Evolutionary conservation across 2,113 vertebrate species (phyloP).

Genomic region (Atrichornis clamosus): DNA sequence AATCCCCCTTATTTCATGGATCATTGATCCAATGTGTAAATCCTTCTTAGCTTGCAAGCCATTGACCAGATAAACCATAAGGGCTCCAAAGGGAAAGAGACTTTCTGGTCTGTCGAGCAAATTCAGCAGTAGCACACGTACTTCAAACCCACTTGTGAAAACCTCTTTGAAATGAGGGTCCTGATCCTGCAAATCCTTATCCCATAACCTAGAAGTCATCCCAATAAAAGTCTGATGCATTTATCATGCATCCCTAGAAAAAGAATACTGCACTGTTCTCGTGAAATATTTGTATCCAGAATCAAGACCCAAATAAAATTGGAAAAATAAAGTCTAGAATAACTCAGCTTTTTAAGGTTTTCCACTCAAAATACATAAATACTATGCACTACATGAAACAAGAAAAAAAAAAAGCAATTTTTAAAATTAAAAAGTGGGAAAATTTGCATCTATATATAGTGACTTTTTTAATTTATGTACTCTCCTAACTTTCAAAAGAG

Average conservation of each 20-base stretch:
- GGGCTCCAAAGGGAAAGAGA: constrained; percentile 48
- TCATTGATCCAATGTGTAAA: constrained; percentile 59
- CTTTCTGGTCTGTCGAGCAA: constrained; percentile 21
- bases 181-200: constrained; percentile 12
- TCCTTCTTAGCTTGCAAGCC: constrained; percentile 50
- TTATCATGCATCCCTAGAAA: neutral
- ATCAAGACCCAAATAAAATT: neutral
- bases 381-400: neutral
- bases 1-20: constrained; percentile 65
- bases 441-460: neutral
- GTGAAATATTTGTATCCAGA: neutral
- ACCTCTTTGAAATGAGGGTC: constrained; percentile 17
- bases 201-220: neutral
- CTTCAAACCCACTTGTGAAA: constrained; percentile 20
- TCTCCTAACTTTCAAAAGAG: neutral
- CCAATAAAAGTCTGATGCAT: neutral
- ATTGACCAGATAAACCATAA: constrained; percentile 60
- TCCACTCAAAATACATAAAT: neutral
- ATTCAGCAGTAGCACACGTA: constrained; percentile 32
- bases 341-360: neutral
- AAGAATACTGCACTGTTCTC: neutral
- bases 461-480: neutral
- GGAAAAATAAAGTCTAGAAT: neutral
- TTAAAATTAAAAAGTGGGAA: neutral
- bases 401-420: rapidly evolving